Evolutionary conservation across 2,797 vertebrate genomes (phyloP), one percentile per base, ranked within the genome.

Genomic region (Tenualosa thibaudeaui): DNA sequence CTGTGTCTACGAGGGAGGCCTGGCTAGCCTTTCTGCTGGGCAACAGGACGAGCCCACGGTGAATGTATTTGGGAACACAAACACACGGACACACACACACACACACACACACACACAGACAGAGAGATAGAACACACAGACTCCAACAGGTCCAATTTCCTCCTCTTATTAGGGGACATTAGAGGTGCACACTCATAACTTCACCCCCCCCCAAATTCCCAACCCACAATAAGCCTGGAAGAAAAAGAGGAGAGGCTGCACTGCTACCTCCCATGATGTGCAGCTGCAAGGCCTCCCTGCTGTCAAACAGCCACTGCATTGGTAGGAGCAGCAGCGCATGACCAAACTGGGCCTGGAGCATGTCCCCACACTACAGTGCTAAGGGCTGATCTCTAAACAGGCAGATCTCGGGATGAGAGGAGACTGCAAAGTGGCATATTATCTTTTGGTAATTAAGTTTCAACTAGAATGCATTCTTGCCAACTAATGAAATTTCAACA

Each of bases 61-160:
- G 54, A 4, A 19, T n/a, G 58, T 31, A 31, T 31, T 31, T 31
- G 31, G 5, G 8, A 7, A 24, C 19, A 60, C 46, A 0, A n/a
- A 22, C 31, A 31, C 31, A 31, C 58, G 9, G n/a, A 26, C 60
- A 65, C 24, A 65, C 60, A 65, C 60, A 65, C 60, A 26, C 60
- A 65, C n/a, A 65, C 60, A 65, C 60, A 65, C 60, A 65, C 60
- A 65, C 24, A 26, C 60, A 65, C 58, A 60, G 3, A 60, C 58
- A 60, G 31, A 31, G 24, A 82, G 71, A 82, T 43, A 83, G 49
- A 65, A 81, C 60, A 65, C 60, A 65, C 24, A 26, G 24, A 65
- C 83, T 1, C 91, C 19, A 78, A 43, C 17, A 75, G 68, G 68
- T 75, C 68, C 37, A 40, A 75, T 75, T 40, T 75, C 68, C 68